Base-by-base conservation (phyloP, 2,113 vertebrate species). In the Hymenochirus boettgeri region DNA sequence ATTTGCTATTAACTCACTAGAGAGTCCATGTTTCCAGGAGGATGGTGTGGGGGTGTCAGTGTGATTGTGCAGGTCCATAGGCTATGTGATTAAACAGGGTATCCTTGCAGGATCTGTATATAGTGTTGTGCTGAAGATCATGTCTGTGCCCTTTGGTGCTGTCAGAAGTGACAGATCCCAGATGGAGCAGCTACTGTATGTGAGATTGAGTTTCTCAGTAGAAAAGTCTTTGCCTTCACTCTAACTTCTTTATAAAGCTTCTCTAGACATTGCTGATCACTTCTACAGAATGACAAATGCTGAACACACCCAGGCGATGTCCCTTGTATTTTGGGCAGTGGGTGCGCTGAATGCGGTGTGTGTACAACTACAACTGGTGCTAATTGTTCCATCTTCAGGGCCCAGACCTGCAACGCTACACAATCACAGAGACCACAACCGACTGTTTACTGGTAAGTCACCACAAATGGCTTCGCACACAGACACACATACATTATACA, bases 161-260 rank as follows among this genome's bases (percentile, higher is more conserved):
- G 91, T 92, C 91, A 92, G 84, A 79, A 37, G 83, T 92, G 90
- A 92, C 89, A 87, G 83, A 90, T 89, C 85, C 88, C 91, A 92
- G 91, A 89, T 80, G 85, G 86, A 76, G 79, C 81, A 83, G 91
- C 91, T 93, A 92, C 91, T 92, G 91, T 91, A 86, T 83, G 85
- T 86, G 86, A 88, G 90, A 90, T 91, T 91, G 88, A 86, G 88
- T 91, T 92, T 92, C 91, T 85, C 85, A 81, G 81, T 80, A 84
- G 80, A 86, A 88, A 88, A 86, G 78, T 74, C 75, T 72, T 66
- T 74, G 70, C 74, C 77, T 70, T 73, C 74, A 79, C 83, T 87
- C 84, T 78, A 82, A 86, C 79, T 82, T 86, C 87, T 84, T 85
- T 85, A 87, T 82, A 88, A 88, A 80, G 82, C 85, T 84, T 85